These are phyloP conservation scores for Epizoanthus illoricatus DNA, from an alignment of 92 coral and sea anemone species.

Conservation along the genomic window DNA sequence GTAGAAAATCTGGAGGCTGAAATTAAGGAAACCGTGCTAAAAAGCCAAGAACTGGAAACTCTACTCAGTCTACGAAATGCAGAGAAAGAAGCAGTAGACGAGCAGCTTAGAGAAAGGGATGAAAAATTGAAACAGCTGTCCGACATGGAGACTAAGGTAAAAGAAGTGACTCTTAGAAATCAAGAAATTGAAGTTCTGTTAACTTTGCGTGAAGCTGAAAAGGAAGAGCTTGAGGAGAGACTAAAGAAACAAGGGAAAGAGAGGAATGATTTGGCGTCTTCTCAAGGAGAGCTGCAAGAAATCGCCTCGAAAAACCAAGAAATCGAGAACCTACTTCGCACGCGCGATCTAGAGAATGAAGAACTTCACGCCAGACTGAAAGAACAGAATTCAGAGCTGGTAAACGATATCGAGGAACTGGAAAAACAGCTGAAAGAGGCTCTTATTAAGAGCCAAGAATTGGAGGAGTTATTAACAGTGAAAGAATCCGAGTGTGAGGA, in stretches of 20 bases:
- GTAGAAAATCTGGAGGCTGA: slow-evolving; percentile 35
- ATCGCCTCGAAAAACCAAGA: slow-evolving; percentile 75
- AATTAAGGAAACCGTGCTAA: slow-evolving; percentile 47
- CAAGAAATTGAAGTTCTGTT: slow-evolving; percentile 63
- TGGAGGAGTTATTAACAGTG: slow-evolving; percentile 69
- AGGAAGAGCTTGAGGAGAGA: slow-evolving; percentile 63
- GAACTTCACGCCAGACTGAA: slow-evolving; percentile 63
- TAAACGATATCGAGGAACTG: slow-evolving; percentile 67
- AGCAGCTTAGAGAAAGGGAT: slow-evolving; percentile 47
- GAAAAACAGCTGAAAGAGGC: slow-evolving; percentile 64
- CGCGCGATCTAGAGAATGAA: slow-evolving; percentile 74
- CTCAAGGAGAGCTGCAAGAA: slow-evolving; percentile 70
- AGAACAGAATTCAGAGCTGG: slow-evolving; percentile 75
- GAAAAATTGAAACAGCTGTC: slow-evolving; percentile 31
- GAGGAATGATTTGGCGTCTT: slow-evolving; percentile 73
- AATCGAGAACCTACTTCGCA: slow-evolving; percentile 70
- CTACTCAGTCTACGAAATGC: slow-evolving; percentile 21
- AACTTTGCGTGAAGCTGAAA: slow-evolving; percentile 56
- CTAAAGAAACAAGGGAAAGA: slow-evolving; percentile 61
- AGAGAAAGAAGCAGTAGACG: slow-evolving; percentile 61
- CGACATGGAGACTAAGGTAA: slow-evolving; percentile 55
- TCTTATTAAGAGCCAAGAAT: slow-evolving; percentile 63
- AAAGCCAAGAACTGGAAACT: slow-evolving; percentile 52
- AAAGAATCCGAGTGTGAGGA: slow-evolving; percentile 67
- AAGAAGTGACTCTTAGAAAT: slow-evolving; percentile 46